Base-by-base conservation (phyloP, 1,140 invertebrate genomes). In the Holotrichia oblita region DNA sequence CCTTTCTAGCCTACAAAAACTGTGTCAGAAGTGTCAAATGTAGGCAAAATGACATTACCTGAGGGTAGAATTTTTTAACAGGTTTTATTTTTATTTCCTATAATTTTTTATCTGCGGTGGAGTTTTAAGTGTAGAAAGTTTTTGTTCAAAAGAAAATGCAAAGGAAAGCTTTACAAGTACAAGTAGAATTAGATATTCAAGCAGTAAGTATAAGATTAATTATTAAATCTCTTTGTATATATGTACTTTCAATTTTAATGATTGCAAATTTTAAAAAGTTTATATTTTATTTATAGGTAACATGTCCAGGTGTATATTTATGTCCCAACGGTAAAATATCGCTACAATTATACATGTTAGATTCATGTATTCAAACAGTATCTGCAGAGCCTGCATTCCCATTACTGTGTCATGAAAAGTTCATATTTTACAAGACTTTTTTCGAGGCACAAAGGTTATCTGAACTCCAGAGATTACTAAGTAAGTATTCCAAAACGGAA, bases 221-320 rank as follows among this genome's bases (percentile, higher is more conserved):
- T 3, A 14, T 7, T 55, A 55, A 55, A 55, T 17, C 4, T 34
- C 4, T 55, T 44, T 27, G 74, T 27, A 22, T 69, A 2, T 69
- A 12, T 64, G 59, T 17, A 12, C 17, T 17, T 69, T 3, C 8
- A 27, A 69, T 3, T 22, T 10, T 17, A 44, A n/a, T 44, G 9
- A 9, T 1, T 9, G 7, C 42, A n/a, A 34, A 34, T n/a, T 44
- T 3, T 3, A n/a, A 44, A n/a, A 55, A 55, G 14, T 44, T 44
- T 44, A 2, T 40, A 64, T 61, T n/a, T 77, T 72, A 79, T 42
- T 41, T 40, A 34, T 34, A 93, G 92, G 88, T 93, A 34, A 91
- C 91, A 79, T 93, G 93, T 87, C 93, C 93, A 9, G 93, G 93
- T 40, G 93, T 93, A 40, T 93, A 92, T 91, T 82, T 94, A 1